Base-by-base conservation (phyloP, 2,888 invertebrate species). In the Volucella inanis region DNA sequence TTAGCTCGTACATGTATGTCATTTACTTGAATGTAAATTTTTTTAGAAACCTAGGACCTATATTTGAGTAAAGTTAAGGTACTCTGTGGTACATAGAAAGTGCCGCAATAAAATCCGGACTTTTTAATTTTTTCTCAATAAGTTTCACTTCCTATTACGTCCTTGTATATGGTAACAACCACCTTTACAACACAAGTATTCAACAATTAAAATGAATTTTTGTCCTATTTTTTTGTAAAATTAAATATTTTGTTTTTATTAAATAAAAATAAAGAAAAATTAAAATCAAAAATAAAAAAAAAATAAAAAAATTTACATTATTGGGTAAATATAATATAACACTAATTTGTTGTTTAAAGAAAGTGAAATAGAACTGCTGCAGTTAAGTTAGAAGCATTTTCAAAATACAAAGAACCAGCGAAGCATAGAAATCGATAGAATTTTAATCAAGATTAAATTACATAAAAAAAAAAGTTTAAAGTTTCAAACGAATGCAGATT, bases 361-460 rank as follows among this genome's bases (percentile, higher is more conserved):
- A 55, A 71, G 38, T 22, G 65, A 61, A 64, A 50, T 43, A 18
- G 39, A 65, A 67, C 54, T 59, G 31, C 64, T 38, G 64, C 49
- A 52, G 54, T 59, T 71, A 41, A 59, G 57, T 65, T 41, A 47
- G 75, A 80, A 81, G 81, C 72, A 68, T 72, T 62, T 62, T 52
- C 22, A 76, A 85, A 72, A 77, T 81, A 80, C 85, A 85, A 85
- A 81, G 76, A 85, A 81, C 81, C 76, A 72, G 72, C 81, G 72
- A 79, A 79, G 79, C 65, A 67, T 55, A 71, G 64, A 75, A 39
- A 67, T 47, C 47, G 59, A 67, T 38, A 64, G 15, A 62, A 41
- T 9, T 54, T 64, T 10, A 45, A 54, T n/a, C 4, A 12, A 12
- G 39, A 39, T 38, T 31, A 12, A 61, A 31, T 11, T 43, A 55